Percentiles rank a stretch among this genome's conserved stretches.
These are phyloP conservation scores for Drosophila pectinifera DNA, from an alignment of 1,140 invertebrate genomes.

Conservation along the genomic window DNA sequence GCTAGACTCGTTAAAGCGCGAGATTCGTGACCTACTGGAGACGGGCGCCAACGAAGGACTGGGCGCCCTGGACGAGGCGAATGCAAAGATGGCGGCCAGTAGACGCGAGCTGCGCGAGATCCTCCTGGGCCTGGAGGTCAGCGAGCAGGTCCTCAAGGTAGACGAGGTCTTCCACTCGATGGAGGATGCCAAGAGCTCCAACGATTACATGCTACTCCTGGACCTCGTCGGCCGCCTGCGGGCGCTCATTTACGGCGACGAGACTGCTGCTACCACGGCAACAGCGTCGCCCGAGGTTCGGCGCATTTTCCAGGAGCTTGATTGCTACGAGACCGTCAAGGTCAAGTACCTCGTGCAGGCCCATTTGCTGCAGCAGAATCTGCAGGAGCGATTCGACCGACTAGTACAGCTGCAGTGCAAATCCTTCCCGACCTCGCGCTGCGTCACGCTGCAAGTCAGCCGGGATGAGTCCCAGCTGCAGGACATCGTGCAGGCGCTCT, in stretches of 20 bases:
- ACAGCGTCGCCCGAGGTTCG: constrained; percentile 53
- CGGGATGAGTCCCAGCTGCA: constrained; percentile 70
- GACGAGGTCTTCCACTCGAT: constrained; percentile 79
- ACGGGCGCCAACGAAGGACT: constrained; percentile 60
- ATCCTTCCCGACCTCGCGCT: constrained; percentile 73
- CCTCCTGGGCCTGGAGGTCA: constrained; percentile 63
- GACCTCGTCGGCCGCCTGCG: constrained; percentile 70
- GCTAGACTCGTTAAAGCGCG: constrained; percentile 47
- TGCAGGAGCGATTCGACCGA: constrained; percentile 73
- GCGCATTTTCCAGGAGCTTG: constrained; percentile 66
- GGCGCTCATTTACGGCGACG: constrained; percentile 61
- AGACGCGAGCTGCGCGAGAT: constrained; percentile 64
- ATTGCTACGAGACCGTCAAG: constrained; percentile 78
- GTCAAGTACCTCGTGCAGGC: constrained; percentile 75
- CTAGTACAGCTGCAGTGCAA: constrained; percentile 78
- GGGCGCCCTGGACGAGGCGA: constrained; percentile 52
- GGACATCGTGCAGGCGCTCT: constrained; percentile 75
- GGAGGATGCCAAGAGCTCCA: constrained; percentile 70
- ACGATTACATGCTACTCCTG: constrained; percentile 67
- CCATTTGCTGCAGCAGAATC: constrained; percentile 73
- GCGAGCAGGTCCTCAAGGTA: constrained; percentile 70
- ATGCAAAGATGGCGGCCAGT: constrained; percentile 53
- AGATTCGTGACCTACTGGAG: constrained; percentile 64
- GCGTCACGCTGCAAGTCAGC: constrained; percentile 72
- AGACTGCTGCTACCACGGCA: neutral